Percentiles rank a stretch among this genome's conserved stretches.
phyloP scores from a whole-genome alignment of 2,797 vertebrate genomes.

The Cynopterus sphinx region DNA sequence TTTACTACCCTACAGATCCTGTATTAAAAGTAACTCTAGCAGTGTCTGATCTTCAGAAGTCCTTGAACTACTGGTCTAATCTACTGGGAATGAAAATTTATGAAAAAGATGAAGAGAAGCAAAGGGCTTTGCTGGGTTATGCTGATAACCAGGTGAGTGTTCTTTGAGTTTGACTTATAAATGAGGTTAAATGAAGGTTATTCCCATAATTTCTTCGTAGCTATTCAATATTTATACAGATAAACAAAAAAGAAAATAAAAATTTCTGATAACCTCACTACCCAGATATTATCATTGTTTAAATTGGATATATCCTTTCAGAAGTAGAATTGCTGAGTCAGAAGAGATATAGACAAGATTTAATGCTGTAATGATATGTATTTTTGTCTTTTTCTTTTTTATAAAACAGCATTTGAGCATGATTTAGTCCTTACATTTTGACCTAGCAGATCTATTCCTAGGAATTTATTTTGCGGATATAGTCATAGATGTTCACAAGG shows the following conservation, averaged over 20 bases:
- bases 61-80: conserved; percentile 91
- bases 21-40: conserved; percentile 95
- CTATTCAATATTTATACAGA: neutral
- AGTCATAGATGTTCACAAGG: neutral
- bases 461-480: neutral
- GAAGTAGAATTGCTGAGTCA: neutral
- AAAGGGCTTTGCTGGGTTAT: conserved; percentile 91
- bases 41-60: conserved; percentile 92
- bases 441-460: neutral
- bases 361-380: neutral
- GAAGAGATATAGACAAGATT: neutral
- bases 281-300: neutral
- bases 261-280: neutral
- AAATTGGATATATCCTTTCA: neutral
- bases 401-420: neutral
- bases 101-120: conserved; percentile 89
- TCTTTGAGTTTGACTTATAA: neutral
- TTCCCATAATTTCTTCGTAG: conserved; percentile 3
- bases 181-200: neutral
- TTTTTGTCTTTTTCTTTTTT: neutral
- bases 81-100: conserved; percentile 94
- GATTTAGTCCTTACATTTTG: neutral
- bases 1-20: conserved; percentile 86
- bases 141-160: conserved; percentile 90
- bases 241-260: conserved; percentile 11